phyloP scores from a whole-genome alignment of 2,797 vertebrate species.

The Melanotaenia boesemani region DNA sequence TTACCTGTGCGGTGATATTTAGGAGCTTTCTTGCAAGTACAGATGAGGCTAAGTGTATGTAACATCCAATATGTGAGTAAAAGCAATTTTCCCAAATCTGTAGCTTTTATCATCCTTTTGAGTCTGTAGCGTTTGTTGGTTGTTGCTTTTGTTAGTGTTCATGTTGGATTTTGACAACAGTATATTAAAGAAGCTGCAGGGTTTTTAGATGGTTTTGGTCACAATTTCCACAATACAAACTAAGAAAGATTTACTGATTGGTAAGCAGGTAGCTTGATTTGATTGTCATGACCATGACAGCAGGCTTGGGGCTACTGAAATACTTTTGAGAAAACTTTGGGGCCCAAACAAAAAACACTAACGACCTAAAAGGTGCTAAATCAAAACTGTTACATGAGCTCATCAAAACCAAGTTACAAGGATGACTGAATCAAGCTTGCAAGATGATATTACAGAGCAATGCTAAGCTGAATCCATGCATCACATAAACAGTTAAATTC shows the following conservation, averaged over 20 bases:
- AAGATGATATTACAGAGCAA: slow-evolving; percentile 36
- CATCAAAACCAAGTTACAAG: slow-evolving; percentile 30
- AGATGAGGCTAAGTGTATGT: slow-evolving; percentile 18
- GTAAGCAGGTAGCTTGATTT: slow-evolving; percentile 25
- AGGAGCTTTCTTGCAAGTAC: slow-evolving; percentile 44
- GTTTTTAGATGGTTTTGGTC: slow-evolving; percentile 13
- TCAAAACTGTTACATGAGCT: slow-evolving; percentile 35
- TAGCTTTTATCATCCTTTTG: slow-evolving; percentile 21
- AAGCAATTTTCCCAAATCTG: background rate
- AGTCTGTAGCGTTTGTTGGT: slow-evolving; percentile 22
- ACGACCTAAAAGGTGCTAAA: slow-evolving; percentile 44
- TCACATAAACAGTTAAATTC: slow-evolving; percentile 43
- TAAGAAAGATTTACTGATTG: slow-evolving; percentile 12
- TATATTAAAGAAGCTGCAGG: slow-evolving; percentile 36
- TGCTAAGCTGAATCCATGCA: slow-evolving; percentile 19
- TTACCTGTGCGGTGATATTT: slow-evolving; percentile 39
- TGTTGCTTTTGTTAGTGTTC: slow-evolving; percentile 15
- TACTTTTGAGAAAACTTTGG: slow-evolving; percentile 25
- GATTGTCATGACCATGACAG: slow-evolving; percentile 78
- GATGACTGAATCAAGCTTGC: slow-evolving; percentile 57
- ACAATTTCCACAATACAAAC: slow-evolving; percentile 31
- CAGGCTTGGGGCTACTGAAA: slow-evolving; percentile 73
- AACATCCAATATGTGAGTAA: slow-evolving; percentile 20
- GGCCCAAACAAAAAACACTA: slow-evolving; percentile 50
- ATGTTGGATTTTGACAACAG: slow-evolving; percentile 24